Evolutionary conservation across 37 sponge, comb jelly and placozoan genomes (phyloP).

Genomic region (Haliclona indistincta): DNA sequence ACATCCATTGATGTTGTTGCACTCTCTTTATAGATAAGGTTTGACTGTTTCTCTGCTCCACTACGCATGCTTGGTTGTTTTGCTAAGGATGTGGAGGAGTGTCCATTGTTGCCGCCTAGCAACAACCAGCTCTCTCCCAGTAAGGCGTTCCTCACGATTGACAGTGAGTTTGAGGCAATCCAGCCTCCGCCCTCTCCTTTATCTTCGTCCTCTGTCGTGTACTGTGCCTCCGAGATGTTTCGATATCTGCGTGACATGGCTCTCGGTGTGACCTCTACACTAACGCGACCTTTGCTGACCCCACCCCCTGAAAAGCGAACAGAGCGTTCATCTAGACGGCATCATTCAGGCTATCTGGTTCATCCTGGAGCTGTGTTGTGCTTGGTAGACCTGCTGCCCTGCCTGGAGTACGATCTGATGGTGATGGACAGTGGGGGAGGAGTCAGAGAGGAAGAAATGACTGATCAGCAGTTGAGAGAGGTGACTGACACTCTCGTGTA

Average conservation of each 20-base stretch:
- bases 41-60: slow-evolving; percentile 75
- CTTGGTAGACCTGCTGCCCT: slow-evolving; percentile 84
- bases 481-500: too few species aligned
- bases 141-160: slow-evolving; percentile 33
- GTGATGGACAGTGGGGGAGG: neutral
- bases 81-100: slow-evolving; percentile 15
- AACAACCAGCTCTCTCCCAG: neutral
- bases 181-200: slow-evolving; percentile 26
- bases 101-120: neutral
- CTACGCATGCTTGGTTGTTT: slow-evolving; percentile 81
- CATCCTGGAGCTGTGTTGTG: slow-evolving; percentile 76
- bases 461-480: too few species aligned
- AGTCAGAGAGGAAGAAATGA: neutral
- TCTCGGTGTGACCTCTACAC: slow-evolving; percentile 34
- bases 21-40: slow-evolving; percentile 60
- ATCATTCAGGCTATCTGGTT: slow-evolving; percentile 18
- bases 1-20: too few species aligned
- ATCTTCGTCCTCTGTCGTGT: slow-evolving; percentile 30
- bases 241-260: slow-evolving; percentile 87
- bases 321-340: neutral
- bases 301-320: neutral
- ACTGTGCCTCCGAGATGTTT: slow-evolving; percentile 73
- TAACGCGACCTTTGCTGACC: slow-evolving; percentile 37
- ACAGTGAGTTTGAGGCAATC: slow-evolving; percentile 57
- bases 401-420: slow-evolving; percentile 24